A percentile compares a stretch with the other conserved stretches of the same genome.
Evolutionary conservation across 2,113 vertebrate genomes (phyloP).

Genomic region (Paraplagusia blochii): DNA sequence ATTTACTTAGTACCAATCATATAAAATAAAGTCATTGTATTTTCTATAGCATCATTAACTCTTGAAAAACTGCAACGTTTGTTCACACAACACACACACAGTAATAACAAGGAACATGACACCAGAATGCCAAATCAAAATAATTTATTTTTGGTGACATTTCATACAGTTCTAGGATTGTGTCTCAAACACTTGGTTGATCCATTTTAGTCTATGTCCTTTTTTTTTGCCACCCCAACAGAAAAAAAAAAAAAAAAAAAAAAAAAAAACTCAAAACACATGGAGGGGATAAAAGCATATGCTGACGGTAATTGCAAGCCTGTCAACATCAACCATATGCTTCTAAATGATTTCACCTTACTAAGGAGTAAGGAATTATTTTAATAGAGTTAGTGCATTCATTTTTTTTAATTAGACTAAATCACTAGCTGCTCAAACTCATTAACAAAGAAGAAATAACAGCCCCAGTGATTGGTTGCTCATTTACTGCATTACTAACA

Average conservation of each 20-base stretch:
- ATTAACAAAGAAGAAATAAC: slow-evolving; percentile 61
- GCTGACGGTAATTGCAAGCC: slow-evolving; percentile 71
- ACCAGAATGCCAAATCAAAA: slow-evolving; percentile 78
- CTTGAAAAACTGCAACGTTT: no score
- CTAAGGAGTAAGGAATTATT: slow-evolving; percentile 66
- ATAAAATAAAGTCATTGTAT: no score
- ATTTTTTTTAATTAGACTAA: slow-evolving; percentile 75
- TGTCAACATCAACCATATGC: slow-evolving; percentile 74
- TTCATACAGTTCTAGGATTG: slow-evolving; percentile 79
- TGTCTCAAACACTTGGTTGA: slow-evolving; percentile 78
- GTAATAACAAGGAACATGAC: slow-evolving; percentile 32
- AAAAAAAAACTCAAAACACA: slow-evolving; percentile 63
- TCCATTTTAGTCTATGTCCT: slow-evolving; percentile 58
- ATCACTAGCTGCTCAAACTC: slow-evolving; percentile 79
- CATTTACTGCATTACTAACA: slow-evolving; percentile 72
- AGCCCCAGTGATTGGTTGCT: slow-evolving; percentile 76
- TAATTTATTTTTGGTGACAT: slow-evolving; percentile 83
- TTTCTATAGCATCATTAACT: no score
- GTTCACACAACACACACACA: not conserved
- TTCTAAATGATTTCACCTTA: slow-evolving; percentile 79
- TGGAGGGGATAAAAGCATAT: slow-evolving; percentile 44
- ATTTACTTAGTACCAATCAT: no score
- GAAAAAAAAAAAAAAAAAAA: slow-evolving; percentile 65
- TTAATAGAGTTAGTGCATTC: slow-evolving; percentile 80
- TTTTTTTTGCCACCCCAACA: slow-evolving; percentile 71